These are phyloP conservation scores for Eudasyphora cyanicolor DNA, from an alignment of 2,888 invertebrate species.

Conservation along the genomic window DNA sequence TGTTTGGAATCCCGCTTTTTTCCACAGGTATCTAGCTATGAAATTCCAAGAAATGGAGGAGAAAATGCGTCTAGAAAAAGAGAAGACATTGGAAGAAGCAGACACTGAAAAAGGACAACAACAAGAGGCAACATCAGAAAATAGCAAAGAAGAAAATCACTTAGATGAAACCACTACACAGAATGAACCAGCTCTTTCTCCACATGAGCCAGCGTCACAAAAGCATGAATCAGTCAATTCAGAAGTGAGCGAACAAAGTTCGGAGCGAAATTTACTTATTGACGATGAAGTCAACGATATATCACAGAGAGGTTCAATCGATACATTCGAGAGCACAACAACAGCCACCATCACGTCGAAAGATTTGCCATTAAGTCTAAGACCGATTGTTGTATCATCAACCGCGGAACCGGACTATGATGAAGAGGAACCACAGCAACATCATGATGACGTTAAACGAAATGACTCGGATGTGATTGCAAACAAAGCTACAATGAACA, in stretches of 20 bases:
- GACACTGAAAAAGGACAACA: conserved; percentile 52
- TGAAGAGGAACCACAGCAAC: conserved; percentile 42
- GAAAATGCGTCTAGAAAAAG: conserved; percentile 86
- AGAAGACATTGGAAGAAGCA: conserved; percentile 80
- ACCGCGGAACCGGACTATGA: conserved; percentile 70
- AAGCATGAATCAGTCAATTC: conserved; percentile 71
- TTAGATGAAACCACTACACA: conserved; percentile 55
- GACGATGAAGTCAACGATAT: conserved; percentile 77
- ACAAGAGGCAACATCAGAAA: conserved; percentile 27
- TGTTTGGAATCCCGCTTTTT: too few relatives aligned
- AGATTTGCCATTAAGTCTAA: conserved; percentile 70
- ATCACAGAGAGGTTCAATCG: conserved; percentile 73
- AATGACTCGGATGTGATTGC: conserved; percentile 45
- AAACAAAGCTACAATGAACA: conserved; percentile 66
- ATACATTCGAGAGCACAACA: conserved; percentile 68
- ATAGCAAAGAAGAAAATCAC: conserved; percentile 54
- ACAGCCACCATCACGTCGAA: conserved; percentile 41
- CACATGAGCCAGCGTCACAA: conserved; percentile 59
- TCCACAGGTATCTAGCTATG: conserved; percentile 87
- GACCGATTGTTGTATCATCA: conserved; percentile 77
- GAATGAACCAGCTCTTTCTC: conserved; percentile 40
- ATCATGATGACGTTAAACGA: conserved; percentile 34
- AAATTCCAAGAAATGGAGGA: conserved; percentile 94
- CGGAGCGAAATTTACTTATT: conserved; percentile 77
- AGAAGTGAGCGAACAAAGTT: conserved; percentile 77